Percentiles rank a stretch among this genome's conserved stretches.
These are phyloP conservation scores for Lepisosteus osseus DNA, from an alignment of 2,113 vertebrate genomes.

Conservation along the genomic window DNA sequence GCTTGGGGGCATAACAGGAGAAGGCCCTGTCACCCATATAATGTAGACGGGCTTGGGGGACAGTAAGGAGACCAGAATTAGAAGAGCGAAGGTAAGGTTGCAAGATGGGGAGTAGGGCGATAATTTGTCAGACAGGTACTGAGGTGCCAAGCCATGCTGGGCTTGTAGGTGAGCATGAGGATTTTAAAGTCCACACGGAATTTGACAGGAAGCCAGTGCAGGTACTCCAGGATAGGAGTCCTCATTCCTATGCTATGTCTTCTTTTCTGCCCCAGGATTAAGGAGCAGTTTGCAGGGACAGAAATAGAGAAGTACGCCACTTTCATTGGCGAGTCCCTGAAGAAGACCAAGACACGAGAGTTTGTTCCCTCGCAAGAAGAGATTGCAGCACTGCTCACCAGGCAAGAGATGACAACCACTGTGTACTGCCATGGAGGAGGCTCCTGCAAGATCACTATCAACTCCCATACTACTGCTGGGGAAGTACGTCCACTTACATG, in stretches of 20 bases:
- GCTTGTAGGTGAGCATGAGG: no score
- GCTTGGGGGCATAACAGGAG: no score
- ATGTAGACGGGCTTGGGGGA: no score
- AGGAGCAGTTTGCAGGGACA: slow-evolving; percentile 73
- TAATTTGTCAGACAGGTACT: no score
- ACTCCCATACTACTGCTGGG: slow-evolving; percentile 88
- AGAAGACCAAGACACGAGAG: slow-evolving; percentile 85
- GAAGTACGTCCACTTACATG: slow-evolving; percentile 62
- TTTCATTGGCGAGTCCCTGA: slow-evolving; percentile 83
- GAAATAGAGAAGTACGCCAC: slow-evolving; percentile 82
- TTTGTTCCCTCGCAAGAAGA: slow-evolving; percentile 90
- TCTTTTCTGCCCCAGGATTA: slow-evolving; percentile 62
- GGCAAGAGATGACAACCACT: slow-evolving; percentile 87
- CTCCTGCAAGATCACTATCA: slow-evolving; percentile 92
- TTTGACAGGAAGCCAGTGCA: no score
- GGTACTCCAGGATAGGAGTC: no score
- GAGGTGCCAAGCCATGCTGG: no score
- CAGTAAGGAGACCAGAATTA: no score
- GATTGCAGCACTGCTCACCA: slow-evolving; percentile 81
- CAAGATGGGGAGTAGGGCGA: no score
- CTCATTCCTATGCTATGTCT: neutral
- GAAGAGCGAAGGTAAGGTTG: no score
- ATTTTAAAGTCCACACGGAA: no score
- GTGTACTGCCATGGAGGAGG: slow-evolving; percentile 91
- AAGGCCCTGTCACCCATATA: no score